Evolutionary conservation across 2,113 vertebrate species (phyloP).

Genomic region (Mugil cephalus): DNA sequence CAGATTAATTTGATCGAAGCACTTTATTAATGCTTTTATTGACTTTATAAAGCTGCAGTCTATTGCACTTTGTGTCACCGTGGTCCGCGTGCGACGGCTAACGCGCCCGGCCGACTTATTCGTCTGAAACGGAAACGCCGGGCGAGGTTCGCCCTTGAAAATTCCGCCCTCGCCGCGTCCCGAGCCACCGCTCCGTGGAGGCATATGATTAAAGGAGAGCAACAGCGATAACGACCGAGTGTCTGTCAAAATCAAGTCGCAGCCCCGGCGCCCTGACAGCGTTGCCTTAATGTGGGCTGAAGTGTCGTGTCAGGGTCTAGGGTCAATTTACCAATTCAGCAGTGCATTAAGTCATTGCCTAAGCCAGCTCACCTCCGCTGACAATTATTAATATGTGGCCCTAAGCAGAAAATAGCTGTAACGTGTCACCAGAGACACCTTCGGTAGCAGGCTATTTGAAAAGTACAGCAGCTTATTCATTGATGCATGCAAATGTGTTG

Average conservation of each 20-base stretch:
- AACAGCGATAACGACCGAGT: constrained; percentile 73
- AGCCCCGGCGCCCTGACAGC: constrained; percentile 48
- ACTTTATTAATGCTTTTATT: constrained; percentile 40
- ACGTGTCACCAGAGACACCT: constrained; percentile 57
- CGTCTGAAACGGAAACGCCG: constrained; percentile 45
- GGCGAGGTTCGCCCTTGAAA: constrained; percentile 71
- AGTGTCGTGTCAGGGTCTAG: constrained; percentile 72
- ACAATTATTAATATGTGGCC: constrained; percentile 81
- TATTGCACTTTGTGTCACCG: constrained; percentile 19
- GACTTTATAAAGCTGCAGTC: constrained; percentile 18
- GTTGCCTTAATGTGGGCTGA: constrained; percentile 77
- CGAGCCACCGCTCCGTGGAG: constrained; percentile 50
- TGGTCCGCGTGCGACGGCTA: constrained; percentile 16
- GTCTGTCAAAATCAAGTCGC: constrained; percentile 80
- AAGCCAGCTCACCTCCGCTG: constrained; percentile 65
- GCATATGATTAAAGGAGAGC: constrained; percentile 66
- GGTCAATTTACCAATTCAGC: constrained; percentile 76
- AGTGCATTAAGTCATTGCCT: constrained; percentile 77
- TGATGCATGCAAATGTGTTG: constrained; percentile 50
- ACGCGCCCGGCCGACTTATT: constrained; percentile 29
- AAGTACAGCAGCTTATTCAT: constrained; percentile 28
- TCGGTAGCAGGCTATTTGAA: constrained; percentile 30
- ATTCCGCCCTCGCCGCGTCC: constrained; percentile 59
- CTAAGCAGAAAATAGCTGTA: constrained; percentile 66
- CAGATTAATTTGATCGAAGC: constrained; percentile 21